phyloP scores from a whole-genome alignment of 2,113 vertebrate genomes.

The Pelecanus crispus region DNA sequence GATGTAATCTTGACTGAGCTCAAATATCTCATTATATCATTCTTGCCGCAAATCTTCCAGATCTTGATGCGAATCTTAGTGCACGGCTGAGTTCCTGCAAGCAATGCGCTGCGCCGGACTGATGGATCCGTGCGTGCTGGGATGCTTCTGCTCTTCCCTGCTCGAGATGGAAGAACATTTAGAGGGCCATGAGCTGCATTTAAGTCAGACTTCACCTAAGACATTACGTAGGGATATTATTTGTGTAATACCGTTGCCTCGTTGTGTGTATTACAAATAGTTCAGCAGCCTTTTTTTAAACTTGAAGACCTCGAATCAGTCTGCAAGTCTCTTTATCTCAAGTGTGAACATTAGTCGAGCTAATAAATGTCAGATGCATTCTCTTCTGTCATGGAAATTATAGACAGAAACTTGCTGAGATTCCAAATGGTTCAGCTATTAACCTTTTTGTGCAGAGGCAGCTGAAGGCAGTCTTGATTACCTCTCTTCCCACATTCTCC shows the following conservation, averaged over 20 bases:
- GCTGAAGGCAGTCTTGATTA: background rate
- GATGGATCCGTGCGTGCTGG: rapidly evolving
- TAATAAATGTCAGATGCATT: background rate
- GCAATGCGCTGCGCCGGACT: rapidly evolving
- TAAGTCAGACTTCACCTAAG: rapidly evolving
- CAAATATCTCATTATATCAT: rapidly evolving
- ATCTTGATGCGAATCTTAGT: rapidly evolving
- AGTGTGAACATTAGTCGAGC: rapidly evolving
- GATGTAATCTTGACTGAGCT: background rate
- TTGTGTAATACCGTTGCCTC: background rate
- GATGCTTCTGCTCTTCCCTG: background rate
- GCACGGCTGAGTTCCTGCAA: background rate
- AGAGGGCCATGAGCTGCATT: rapidly evolving
- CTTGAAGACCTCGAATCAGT: rapidly evolving
- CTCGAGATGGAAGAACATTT: rapidly evolving
- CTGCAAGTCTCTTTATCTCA: background rate
- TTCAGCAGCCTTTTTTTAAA: background rate
- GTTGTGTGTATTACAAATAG: background rate
- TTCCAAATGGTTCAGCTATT: background rate
- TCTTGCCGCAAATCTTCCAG: background rate
- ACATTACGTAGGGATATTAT: rapidly evolving
- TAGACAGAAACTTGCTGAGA: background rate
- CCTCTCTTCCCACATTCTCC: background rate
- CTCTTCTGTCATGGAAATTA: background rate
- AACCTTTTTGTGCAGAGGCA: background rate